Base-by-base conservation (phyloP, 1,140 invertebrate genomes). In the Papilio helenus region DNA sequence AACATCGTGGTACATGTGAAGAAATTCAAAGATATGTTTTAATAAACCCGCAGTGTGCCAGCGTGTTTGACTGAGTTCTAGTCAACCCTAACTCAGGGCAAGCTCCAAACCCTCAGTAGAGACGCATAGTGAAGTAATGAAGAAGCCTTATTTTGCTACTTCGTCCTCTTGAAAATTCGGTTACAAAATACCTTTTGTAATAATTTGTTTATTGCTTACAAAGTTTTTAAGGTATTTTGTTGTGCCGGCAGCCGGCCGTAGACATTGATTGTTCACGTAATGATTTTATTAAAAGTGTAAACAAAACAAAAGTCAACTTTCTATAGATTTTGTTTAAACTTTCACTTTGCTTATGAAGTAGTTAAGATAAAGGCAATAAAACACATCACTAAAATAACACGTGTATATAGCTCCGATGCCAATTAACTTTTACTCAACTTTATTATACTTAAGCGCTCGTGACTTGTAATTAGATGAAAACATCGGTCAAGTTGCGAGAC, bases 231-330 rank as follows among this genome's bases (percentile, higher is more conserved):
- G 18, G 7, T 18, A 55, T 55, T 10, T 61, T 20, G 58, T 61
- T 61, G 23, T 61, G 58, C 14, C n/a, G 34, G 7, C 34, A 39
- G 51, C 51, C 18, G 16, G 16, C 49, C 1, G 20, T 10, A 68
- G 12, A 29, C 26, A 16, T 29, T 68, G 23, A 68, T 68, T 26
- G 58, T 61, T 68, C 61, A 29, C 61, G 61, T 68, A 68, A 68
- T 68, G 23, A 68, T 68, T 68, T 68, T 68, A 68, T 29, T 68
- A 68, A 68, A n/a, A 68, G 26, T 68, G 61, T 68, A 68, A 68
- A 68, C 61, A 68, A 68, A 68, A 68, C 61, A 29, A 68, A 68
- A 34, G 3, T 34, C 23, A 16, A 68, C 61, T 68, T 68, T 68
- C 61, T 29, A 68, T 18, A 29, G 10, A 29, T 14, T 61, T 61